phyloP scores from a whole-genome alignment of 2,888 invertebrate genomes.

The Hoplodrina blanda region DNA sequence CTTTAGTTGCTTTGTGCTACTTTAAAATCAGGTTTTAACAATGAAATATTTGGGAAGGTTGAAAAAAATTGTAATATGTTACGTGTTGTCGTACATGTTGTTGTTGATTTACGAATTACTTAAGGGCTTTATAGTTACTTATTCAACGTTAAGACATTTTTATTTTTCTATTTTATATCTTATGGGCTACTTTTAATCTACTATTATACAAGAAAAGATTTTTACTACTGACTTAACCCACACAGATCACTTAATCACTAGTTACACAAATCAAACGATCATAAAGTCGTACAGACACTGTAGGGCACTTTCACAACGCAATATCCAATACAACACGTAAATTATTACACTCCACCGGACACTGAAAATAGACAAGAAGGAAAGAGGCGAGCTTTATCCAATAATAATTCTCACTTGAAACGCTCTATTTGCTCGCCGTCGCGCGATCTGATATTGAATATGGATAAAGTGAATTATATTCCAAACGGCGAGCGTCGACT shows the following conservation, averaged over 20 bases:
- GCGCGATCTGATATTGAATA: slow-evolving; percentile 90
- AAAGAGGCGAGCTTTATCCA: slow-evolving; percentile 87
- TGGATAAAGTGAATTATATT: slow-evolving; percentile 90
- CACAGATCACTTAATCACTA: slow-evolving; percentile 14
- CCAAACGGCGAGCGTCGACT: slow-evolving; percentile 85
- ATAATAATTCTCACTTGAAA: slow-evolving; percentile 90
- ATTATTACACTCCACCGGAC: slow-evolving; percentile 82
- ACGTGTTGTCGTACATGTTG: neutral
- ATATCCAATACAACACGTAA: slow-evolving; percentile 84
- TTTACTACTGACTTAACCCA: neutral
- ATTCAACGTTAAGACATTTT: too few species aligned
- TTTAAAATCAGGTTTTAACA: slow-evolving; percentile 18
- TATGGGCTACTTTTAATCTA: too few species aligned
- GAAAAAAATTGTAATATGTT: too few species aligned
- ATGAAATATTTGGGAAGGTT: neutral
- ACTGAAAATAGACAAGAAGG: slow-evolving; percentile 85
- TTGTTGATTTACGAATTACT: neutral
- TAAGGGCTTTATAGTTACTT: neutral
- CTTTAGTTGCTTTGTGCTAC: slow-evolving; percentile 51
- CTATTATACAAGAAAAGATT: too few species aligned
- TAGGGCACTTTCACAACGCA: slow-evolving; percentile 73
- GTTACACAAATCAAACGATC: slow-evolving; percentile 24
- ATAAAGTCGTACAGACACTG: slow-evolving; percentile 56
- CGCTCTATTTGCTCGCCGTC: slow-evolving; percentile 89
- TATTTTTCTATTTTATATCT: too few species aligned